Percentiles rank a stretch among this genome's conserved stretches.
phyloP scores from a whole-genome alignment of 2,113 vertebrate genomes.

The Esox niger region DNA sequence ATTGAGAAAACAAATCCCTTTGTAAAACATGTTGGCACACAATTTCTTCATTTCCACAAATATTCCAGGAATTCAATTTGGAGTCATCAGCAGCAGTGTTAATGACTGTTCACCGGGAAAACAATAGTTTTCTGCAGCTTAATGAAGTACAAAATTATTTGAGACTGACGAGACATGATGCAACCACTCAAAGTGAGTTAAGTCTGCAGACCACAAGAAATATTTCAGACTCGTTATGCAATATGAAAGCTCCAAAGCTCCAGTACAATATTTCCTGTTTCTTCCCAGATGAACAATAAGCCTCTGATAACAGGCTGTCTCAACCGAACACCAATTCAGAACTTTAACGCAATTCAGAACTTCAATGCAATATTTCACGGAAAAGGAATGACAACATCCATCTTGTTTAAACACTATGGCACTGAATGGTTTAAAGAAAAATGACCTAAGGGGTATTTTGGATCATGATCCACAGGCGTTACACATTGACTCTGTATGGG shows the following conservation, averaged over 20 bases:
- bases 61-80: not conserved
- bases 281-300: constrained; percentile 13
- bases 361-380: not conserved
- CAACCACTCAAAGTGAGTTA: constrained; percentile 34
- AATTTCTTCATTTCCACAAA: too few relatives aligned
- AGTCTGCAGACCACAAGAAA: constrained; percentile 7
- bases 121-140: not conserved
- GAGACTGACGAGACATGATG: constrained; percentile 10
- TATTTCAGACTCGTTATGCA: constrained; percentile 30
- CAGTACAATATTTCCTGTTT: not conserved
- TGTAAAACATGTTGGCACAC: too few relatives aligned
- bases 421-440: too few relatives aligned
- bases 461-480: too few relatives aligned
- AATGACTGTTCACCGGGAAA: not conserved
- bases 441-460: too few relatives aligned
- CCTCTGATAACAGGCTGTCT: constrained; percentile 8
- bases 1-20: too few relatives aligned
- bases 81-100: not conserved
- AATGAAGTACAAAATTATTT: not conserved
- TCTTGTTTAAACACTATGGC: not conserved
- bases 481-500: too few relatives aligned
- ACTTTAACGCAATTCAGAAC: not conserved
- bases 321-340: constrained; percentile 1
- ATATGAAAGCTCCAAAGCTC: not conserved
- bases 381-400: not conserved